A percentile compares a stretch with the other conserved stretches of the same genome.
These are phyloP conservation scores for Ormyrus rosae DNA, from an alignment of 2,888 invertebrate species.

Conservation along the genomic window DNA sequence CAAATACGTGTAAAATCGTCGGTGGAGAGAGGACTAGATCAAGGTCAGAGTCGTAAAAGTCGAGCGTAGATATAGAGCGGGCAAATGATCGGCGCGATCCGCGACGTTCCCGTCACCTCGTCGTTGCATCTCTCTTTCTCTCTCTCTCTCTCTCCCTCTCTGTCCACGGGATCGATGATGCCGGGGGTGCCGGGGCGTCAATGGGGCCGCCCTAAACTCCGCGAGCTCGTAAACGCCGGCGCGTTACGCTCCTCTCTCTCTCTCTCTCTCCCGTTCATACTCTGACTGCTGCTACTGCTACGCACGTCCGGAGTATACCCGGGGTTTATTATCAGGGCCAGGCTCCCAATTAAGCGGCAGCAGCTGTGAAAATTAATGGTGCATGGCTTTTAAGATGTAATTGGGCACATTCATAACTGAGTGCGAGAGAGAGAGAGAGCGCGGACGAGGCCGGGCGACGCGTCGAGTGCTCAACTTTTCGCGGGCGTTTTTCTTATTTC, in stretches of 20 bases:
- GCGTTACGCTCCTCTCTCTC: constrained; percentile 55
- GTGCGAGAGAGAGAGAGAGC: constrained; percentile 9
- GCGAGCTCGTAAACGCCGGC: constrained; percentile 69
- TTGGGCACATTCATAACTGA: constrained; percentile 80
- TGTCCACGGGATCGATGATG: constrained; percentile 50
- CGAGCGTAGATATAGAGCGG: constrained; percentile 28
- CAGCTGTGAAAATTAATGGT: constrained; percentile 82
- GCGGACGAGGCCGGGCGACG: neutral
- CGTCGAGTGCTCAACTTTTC: neutral
- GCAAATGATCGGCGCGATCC: constrained; percentile 34
- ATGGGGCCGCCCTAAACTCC: constrained; percentile 59
- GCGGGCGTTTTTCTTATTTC: constrained; percentile 29
- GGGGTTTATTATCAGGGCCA: constrained; percentile 78
- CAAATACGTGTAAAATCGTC: constrained; percentile 42
- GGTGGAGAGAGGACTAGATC: constrained; percentile 57
- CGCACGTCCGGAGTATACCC: constrained; percentile 60
- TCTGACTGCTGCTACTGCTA: constrained; percentile 63
- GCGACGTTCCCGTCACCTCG: constrained; percentile 13
- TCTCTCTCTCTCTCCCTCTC: constrained; percentile 15
- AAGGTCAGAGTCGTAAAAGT: constrained; percentile 68
- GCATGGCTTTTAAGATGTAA: constrained; percentile 82
- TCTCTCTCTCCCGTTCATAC: constrained; percentile 26
- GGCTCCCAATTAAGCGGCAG: constrained; percentile 79
- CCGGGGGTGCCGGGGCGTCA: constrained; percentile 49
- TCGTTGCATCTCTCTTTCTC: constrained; percentile 30